A percentile compares a stretch with the other conserved stretches of the same genome.
These are phyloP conservation scores for Pogonomyrmex californicus DNA, from an alignment of 1,140 invertebrate species.

Conservation along the genomic window DNA sequence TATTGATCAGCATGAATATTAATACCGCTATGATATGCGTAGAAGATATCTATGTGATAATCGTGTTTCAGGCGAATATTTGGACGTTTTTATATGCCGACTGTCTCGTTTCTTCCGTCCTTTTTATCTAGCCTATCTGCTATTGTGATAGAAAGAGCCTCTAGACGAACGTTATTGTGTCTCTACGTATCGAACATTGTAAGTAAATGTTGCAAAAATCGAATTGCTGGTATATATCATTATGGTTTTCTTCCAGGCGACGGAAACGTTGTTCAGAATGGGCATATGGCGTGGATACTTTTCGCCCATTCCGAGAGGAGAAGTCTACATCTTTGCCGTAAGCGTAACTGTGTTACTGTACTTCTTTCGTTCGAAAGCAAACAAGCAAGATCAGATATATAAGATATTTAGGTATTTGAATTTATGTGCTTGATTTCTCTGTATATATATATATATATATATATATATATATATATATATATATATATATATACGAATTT, in stretches of 20 bases:
- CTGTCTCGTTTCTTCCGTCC: slow-evolving; percentile 91
- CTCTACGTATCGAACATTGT: slow-evolving; percentile 94
- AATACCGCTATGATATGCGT: not conserved
- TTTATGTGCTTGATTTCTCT: not conserved
- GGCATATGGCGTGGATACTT: slow-evolving; percentile 89
- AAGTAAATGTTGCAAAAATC: slow-evolving; percentile 80
- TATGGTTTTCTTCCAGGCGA: slow-evolving; percentile 86
- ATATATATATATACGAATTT: too few relatives aligned
- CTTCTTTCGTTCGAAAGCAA: slow-evolving; percentile 87
- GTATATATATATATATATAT: slow-evolving; percentile 1
- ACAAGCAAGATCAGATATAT: slow-evolving; percentile 89
- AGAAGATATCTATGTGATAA: slow-evolving; percentile 32
- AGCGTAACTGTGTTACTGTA: slow-evolving; percentile 89
- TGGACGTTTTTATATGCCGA: slow-evolving; percentile 90
- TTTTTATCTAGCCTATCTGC: slow-evolving; percentile 91
- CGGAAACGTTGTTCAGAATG: slow-evolving; percentile 93
- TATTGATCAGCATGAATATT: slow-evolving; percentile 4
- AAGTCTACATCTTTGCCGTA: slow-evolving; percentile 89
- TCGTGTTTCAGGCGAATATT: slow-evolving; percentile 88
- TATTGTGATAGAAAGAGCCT: slow-evolving; percentile 92
- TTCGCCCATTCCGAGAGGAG: slow-evolving; percentile 89
- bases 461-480: not conserved
- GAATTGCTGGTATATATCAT: not conserved
- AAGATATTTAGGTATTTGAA: slow-evolving; percentile 88
- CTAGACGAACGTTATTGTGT: slow-evolving; percentile 90